These are phyloP conservation scores for Geotrypetes seraphini DNA, from an alignment of 2,797 vertebrate species.

Conservation along the genomic window DNA sequence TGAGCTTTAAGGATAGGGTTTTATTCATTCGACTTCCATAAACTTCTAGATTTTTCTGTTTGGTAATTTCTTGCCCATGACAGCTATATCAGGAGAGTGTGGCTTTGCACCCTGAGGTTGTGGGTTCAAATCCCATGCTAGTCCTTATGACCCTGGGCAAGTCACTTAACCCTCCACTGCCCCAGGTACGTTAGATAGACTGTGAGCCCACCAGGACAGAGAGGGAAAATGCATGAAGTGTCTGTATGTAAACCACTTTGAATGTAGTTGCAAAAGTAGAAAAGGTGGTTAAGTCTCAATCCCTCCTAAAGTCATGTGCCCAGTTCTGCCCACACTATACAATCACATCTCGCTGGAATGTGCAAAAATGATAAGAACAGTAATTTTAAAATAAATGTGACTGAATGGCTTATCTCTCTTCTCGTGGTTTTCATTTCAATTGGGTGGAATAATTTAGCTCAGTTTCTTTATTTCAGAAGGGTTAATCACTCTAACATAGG, in stretches of 20 bases:
- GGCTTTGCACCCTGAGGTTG: too few species aligned
- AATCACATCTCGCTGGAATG: conserved; percentile 32
- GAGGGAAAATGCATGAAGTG: too few species aligned
- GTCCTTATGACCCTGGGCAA: too few species aligned
- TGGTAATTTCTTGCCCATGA: not conserved
- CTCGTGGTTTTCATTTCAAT: conserved; percentile 56
- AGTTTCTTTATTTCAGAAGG: conserved; percentile 62
- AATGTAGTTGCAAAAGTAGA: too few species aligned
- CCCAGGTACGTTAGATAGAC: too few species aligned
- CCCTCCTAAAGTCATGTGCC: conserved; percentile 10
- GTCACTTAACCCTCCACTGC: too few species aligned
- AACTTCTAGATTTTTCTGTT: conserved; percentile 1
- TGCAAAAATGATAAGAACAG: conserved; percentile 40
- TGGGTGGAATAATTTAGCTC: conserved; percentile 50
- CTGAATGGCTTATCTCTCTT: conserved; percentile 24
- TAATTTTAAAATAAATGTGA: conserved; percentile 28
- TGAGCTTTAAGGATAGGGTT: too few species aligned
- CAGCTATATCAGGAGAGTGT: conserved; percentile 1
- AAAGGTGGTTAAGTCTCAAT: too few species aligned
- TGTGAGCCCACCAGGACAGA: too few species aligned
- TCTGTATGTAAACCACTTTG: too few species aligned
- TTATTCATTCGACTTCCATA: conserved; percentile 15
- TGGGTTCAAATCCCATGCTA: too few species aligned
- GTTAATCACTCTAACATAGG: conserved; percentile 61
- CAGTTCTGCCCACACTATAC: conserved; percentile 9